phyloP scores from a whole-genome alignment of 2,888 invertebrate species.

The Drosophila merina region DNA sequence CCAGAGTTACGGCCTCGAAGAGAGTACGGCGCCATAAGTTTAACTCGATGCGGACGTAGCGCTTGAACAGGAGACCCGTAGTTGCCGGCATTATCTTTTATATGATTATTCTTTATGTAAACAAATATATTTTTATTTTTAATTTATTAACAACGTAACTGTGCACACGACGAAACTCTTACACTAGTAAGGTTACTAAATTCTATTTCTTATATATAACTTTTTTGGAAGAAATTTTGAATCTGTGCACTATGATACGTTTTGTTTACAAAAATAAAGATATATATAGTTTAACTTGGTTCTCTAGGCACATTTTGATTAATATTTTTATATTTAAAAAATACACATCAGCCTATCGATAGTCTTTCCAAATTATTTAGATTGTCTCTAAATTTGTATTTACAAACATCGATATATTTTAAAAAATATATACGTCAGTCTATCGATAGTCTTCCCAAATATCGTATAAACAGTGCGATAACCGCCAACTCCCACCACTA shows the following conservation, averaged over 20 bases:
- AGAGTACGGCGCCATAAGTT: slow-evolving; percentile 52
- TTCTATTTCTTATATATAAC: not conserved
- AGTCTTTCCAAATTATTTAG: not conserved
- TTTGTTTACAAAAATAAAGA: not conserved
- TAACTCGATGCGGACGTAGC: slow-evolving; percentile 61
- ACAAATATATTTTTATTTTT: not conserved
- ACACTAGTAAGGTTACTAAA: not conserved
- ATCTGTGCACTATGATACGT: not conserved
- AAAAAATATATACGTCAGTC: too few species aligned
- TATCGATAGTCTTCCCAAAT: not conserved
- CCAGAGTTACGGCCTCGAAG: slow-evolving; percentile 60
- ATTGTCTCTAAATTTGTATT: not conserved
- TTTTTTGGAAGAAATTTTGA: slow-evolving; percentile 17
- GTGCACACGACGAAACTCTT: not conserved
- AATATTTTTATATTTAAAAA: not conserved
- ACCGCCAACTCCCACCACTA: slow-evolving; percentile 4
- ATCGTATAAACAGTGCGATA: not conserved
- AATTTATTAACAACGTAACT: not conserved
- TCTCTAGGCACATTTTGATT: slow-evolving; percentile 31
- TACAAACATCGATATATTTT: not conserved
- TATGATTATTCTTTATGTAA: too few species aligned
- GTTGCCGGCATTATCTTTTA: slow-evolving; percentile 58
- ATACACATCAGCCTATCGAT: too few species aligned
- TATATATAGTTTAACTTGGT: not conserved
- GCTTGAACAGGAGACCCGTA: slow-evolving; percentile 53